Base-by-base conservation (phyloP, 2,888 invertebrate genomes). In the Allophyes oxyacanthae region DNA sequence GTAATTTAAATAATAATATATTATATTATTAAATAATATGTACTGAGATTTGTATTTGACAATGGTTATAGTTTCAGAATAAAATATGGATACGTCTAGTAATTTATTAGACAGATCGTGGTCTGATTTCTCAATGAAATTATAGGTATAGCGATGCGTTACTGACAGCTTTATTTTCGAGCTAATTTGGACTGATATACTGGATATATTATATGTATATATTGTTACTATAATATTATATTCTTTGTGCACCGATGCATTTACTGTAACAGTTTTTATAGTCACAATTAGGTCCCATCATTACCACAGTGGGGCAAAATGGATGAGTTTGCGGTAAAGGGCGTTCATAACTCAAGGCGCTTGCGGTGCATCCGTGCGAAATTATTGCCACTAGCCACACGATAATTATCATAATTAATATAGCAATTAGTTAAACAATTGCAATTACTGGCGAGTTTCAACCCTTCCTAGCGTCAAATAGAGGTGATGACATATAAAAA, bases 351-450 rank as follows among this genome's bases (percentile, higher is more conserved):
- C 65, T 60, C 61, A 70, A 77, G 75, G 68, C 67, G 74, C 60
- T 69, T 51, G 66, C 42, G 64, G 64, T 38, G 57, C 66, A 63
- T 54, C 64, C 72, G 70, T 66, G 72, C 72, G 59, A 61, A 74
- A 61, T 70, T 60, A 67, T 55, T 65, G 48, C 60, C 60, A 60
- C 64, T 67, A 55, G 58, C 45, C 38, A 30, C 40, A 46, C 53
- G 58, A 66, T 74, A 65, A 68, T 77, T 76, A 70, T 75, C 61
- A 70, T 74, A 75, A 71, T 72, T 72, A 67, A 72, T 78, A 65
- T 64, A 48, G 52, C 69, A 64, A 77, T 77, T 77, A 75, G 65
- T 64, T 70, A 61, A 63, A 68, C 57, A 63, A 66, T 74, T 60
- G 55, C 50, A 59, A 68, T 64, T 57, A 71, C 54, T 59, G 44